A percentile compares a stretch with the other conserved stretches of the same genome.
Evolutionary conservation across 2,113 vertebrate species (phyloP).

Genomic region (Hyperoodon ampullatus): DNA sequence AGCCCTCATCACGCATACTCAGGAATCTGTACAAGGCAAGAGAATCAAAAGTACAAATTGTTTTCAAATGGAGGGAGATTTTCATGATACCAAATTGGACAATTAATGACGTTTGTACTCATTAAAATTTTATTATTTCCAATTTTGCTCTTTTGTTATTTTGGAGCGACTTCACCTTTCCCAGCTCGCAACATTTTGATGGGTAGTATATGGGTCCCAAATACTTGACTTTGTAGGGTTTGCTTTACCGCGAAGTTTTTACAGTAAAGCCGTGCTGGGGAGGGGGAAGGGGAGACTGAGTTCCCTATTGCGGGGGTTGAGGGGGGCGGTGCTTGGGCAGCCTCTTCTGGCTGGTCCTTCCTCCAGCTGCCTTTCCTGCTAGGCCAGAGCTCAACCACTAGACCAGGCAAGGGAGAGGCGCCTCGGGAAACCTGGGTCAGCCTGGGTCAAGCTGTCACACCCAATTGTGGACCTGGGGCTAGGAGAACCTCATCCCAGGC

Average conservation of each 20-base stretch:
- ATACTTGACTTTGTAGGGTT: not conserved
- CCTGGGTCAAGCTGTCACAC: constrained; percentile 67
- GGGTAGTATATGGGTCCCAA: not conserved
- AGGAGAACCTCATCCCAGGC: constrained; percentile 47
- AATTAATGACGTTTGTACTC: constrained; percentile 54
- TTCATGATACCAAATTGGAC: constrained; percentile 32
- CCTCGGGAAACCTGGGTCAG: not conserved
- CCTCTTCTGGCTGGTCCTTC: not conserved
- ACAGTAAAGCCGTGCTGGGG: not conserved
- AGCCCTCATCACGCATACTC: constrained; percentile 14
- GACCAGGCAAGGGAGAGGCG: not conserved
- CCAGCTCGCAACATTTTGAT: not conserved
- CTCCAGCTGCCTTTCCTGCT: not conserved
- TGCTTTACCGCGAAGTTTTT: not conserved
- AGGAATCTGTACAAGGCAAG: constrained; percentile 48
- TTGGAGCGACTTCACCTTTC: constrained; percentile 31
- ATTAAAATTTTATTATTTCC: constrained; percentile 65
- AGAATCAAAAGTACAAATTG: constrained; percentile 69
- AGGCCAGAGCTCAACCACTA: not conserved
- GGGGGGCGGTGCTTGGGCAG: too few species aligned
- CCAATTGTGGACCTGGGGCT: constrained; percentile 3
- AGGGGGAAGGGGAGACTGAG: accelerated
- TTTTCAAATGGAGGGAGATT: constrained; percentile 70
- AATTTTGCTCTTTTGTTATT: constrained; percentile 47
- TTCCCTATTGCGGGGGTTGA: too few species aligned